These are phyloP conservation scores for Callopanchax toddi DNA, from an alignment of 2,113 vertebrate genomes.

Conservation along the genomic window DNA sequence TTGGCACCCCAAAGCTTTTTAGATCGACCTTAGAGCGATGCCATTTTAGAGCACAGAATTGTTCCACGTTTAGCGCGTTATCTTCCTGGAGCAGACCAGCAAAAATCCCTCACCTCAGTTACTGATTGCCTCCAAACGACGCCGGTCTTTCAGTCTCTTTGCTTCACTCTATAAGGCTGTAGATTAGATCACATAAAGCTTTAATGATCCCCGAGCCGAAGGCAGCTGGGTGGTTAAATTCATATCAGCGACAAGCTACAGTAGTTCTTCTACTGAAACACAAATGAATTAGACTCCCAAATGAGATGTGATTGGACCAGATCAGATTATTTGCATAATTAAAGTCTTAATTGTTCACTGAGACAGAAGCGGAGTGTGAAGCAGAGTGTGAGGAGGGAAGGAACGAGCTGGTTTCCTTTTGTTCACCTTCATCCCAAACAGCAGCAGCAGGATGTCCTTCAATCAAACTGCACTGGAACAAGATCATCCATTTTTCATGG, in stretches of 20 bases:
- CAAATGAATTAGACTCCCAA: slow-evolving; percentile 19
- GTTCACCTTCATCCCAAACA: slow-evolving; percentile 3
- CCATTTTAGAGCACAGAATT: not conserved
- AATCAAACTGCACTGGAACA: slow-evolving; percentile 41
- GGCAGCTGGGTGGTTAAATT: slow-evolving; percentile 46
- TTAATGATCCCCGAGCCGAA: slow-evolving; percentile 43
- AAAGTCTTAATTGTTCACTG: slow-evolving; percentile 23
- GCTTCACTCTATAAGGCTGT: slow-evolving; percentile 30
- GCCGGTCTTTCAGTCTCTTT: not conserved
- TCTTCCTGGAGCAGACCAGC: accelerated
- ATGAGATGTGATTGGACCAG: slow-evolving; percentile 26
- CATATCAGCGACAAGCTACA: slow-evolving; percentile 29
- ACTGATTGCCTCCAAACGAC: slow-evolving; percentile 11
- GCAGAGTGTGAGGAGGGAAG: not conserved
- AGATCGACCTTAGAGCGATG: not conserved
- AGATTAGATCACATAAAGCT: slow-evolving; percentile 59
- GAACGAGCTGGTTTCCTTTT: slow-evolving; percentile 1
- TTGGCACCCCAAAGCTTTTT: not conserved
- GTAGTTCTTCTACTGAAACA: slow-evolving; percentile 25
- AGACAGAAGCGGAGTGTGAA: slow-evolving; percentile 1
- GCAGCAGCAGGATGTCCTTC: slow-evolving; percentile 31
- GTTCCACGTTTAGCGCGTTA: not conserved
- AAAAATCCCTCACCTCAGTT: not conserved
- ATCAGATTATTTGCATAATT: slow-evolving; percentile 45
- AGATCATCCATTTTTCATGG: slow-evolving; percentile 65